phyloP scores from a whole-genome alignment of 2,888 invertebrate genomes.

The Eupithecia vulgata region DNA sequence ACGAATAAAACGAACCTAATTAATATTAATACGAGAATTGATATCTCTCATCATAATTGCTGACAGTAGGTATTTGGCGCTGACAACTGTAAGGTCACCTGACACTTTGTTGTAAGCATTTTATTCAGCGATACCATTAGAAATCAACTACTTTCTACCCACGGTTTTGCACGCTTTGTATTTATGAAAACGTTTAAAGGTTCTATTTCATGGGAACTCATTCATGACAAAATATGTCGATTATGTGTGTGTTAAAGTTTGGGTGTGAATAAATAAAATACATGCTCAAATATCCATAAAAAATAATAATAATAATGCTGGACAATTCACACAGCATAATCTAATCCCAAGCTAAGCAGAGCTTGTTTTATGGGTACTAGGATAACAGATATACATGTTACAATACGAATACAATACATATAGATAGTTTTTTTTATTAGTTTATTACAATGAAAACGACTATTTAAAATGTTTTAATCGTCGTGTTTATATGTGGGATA shows the following conservation, averaged over 20 bases:
- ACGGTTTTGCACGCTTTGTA: not conserved
- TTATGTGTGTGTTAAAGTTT: too few relatives aligned
- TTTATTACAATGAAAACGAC: too few relatives aligned
- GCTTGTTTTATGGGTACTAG: too few relatives aligned
- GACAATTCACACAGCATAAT: too few relatives aligned
- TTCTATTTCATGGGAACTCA: not conserved
- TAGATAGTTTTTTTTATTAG: too few relatives aligned
- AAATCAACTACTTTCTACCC: not conserved
- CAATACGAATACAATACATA: too few relatives aligned
- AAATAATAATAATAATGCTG: too few relatives aligned
- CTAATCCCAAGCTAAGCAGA: too few relatives aligned
- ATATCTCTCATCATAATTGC: not conserved
- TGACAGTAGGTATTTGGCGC: not conserved
- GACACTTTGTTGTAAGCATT: conserved; percentile 14
- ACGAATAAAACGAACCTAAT: not conserved
- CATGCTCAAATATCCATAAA: too few relatives aligned
- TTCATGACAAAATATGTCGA: not conserved
- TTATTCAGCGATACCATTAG: conserved; percentile 5
- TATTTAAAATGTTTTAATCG: too few relatives aligned
- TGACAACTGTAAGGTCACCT: conserved; percentile 2
- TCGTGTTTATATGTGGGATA: not conserved
- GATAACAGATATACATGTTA: too few relatives aligned
- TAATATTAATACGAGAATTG: not conserved
- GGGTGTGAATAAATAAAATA: too few relatives aligned
- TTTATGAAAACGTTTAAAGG: not conserved